Evolutionary conservation across 2,113 vertebrate species (phyloP), one percentile per base, ranked within the genome.

Genomic region (Lepus americanus): DNA sequence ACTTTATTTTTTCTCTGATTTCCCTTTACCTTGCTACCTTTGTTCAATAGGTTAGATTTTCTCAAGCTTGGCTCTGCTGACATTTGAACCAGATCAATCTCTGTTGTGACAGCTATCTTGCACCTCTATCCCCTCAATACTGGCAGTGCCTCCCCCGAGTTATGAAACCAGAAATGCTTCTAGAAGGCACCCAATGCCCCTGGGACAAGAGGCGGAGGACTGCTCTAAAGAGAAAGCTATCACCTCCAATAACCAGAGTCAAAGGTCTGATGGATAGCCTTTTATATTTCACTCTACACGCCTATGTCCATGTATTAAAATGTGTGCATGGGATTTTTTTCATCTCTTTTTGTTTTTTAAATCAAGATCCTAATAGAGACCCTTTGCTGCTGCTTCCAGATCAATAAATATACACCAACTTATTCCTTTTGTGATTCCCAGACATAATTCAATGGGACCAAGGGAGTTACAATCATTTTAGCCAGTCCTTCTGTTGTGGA

Each of bases 101-200:
- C 25, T 73, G 61, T 25, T 0, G 0, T 23, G 9, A 11, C 10
- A 1, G 14, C 23, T 8, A 4, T 36, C n/a, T 0, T 1, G 55
- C 8, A 5, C 16, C 33, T 61, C 66, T 22, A 49, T 6, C 25
- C 7, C 9, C 6, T 10, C 3, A 16, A 77, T 29, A 1, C 6
- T 53, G 14, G 14, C 51, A 83, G 2, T 9, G 9, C 16, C 1
- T 61, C 13, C 4, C 8, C 13, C 11, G 67, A 51, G 7, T 2
- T 51, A 3, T 51, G 22, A 9, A 66, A 77, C 10, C 3, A 19
- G 39, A n/a, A 94, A 44, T 51, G 20, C 83, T 33, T 70, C 19
- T 5, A 67, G 22, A 53, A 49, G 9, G 51, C 69, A 9, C 3
- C 17, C 70, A 27, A 23, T 63, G 29, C 66, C 31, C 11, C 4